These are phyloP conservation scores for Belonocnema kinseyi DNA, from an alignment of 1,140 invertebrate species.

Conservation along the genomic window DNA sequence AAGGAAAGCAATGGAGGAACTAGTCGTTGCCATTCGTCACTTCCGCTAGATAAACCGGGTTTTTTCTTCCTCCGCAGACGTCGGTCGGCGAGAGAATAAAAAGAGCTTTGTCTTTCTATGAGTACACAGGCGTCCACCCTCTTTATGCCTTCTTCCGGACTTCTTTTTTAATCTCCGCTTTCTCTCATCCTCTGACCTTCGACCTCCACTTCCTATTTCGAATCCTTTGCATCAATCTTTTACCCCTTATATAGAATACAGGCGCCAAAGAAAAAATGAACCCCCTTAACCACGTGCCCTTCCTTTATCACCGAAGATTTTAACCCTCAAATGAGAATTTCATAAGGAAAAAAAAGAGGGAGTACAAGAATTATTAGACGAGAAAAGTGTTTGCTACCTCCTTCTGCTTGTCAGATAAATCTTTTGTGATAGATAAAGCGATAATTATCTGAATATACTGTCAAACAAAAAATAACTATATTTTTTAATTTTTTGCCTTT, in stretches of 20 bases:
- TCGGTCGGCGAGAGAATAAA: constrained; percentile 47
- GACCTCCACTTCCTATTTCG: constrained; percentile 21
- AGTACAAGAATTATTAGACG: constrained; percentile 34
- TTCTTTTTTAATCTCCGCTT: constrained; percentile 34
- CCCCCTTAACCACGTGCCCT: constrained; percentile 35
- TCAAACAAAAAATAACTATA: no score
- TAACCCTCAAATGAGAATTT: constrained; percentile 37
- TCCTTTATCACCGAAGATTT: constrained; percentile 26
- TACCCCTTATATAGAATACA: constrained; percentile 1
- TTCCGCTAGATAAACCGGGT: constrained; percentile 66
- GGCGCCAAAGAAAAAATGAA: constrained; percentile 31
- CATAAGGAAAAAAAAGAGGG: constrained; percentile 34
- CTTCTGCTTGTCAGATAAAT: constrained; percentile 8
- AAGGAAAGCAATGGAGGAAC: constrained; percentile 43
- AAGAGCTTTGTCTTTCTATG: constrained; percentile 48
- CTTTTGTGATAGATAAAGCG: background rate
- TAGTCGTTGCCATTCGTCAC: constrained; percentile 64
- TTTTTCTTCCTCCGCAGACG: constrained; percentile 52
- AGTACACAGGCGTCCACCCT: constrained; percentile 36
- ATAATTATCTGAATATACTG: background rate
- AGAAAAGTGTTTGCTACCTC: constrained; percentile 41
- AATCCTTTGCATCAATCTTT: constrained; percentile 30
- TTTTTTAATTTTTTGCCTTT: no score
- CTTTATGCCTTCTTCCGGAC: constrained; percentile 45
- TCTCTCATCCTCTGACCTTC: constrained; percentile 17